These are phyloP conservation scores for Eupithecia dodoneata DNA, from an alignment of 2,888 invertebrate genomes.

Conservation along the genomic window DNA sequence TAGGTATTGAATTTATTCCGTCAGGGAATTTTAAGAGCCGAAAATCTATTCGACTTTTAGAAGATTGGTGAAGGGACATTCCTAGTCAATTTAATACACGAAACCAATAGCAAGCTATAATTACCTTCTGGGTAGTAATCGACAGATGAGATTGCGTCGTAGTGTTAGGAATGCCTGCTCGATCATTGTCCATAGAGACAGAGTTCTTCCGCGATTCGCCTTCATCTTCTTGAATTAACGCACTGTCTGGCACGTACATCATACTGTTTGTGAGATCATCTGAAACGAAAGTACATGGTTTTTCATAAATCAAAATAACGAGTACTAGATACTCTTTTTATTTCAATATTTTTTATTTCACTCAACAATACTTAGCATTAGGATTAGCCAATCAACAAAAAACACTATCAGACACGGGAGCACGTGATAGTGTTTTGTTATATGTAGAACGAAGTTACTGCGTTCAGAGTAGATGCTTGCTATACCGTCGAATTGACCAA, in stretches of 20 bases:
- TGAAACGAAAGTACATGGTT: conserved; percentile 37
- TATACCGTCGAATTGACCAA: no score
- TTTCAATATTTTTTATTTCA: no score
- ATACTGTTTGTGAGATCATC: conserved; percentile 89
- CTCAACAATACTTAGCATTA: no score
- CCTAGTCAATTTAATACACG: not conserved
- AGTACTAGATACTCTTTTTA: not conserved
- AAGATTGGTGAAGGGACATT: not conserved
- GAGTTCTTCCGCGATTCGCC: conserved; percentile 84
- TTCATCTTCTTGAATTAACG: conserved; percentile 92
- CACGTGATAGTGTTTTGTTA: no score
- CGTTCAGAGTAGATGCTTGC: no score
- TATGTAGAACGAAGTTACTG: no score
- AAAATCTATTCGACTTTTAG: not conserved
- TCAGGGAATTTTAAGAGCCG: not conserved
- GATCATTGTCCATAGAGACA: conserved; percentile 74
- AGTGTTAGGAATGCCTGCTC: conserved; percentile 70
- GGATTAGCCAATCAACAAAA: no score
- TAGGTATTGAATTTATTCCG: not conserved
- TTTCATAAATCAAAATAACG: not conserved
- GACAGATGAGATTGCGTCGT: conserved; percentile 87
- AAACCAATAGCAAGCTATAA: not conserved
- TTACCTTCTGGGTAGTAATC: conserved; percentile 94
- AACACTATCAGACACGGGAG: no score
- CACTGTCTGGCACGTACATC: conserved; percentile 96